Percentiles rank a stretch among this genome's conserved stretches.
Evolutionary conservation across 2,888 invertebrate genomes (phyloP).

Genomic region (Acrobasis repandana): DNA sequence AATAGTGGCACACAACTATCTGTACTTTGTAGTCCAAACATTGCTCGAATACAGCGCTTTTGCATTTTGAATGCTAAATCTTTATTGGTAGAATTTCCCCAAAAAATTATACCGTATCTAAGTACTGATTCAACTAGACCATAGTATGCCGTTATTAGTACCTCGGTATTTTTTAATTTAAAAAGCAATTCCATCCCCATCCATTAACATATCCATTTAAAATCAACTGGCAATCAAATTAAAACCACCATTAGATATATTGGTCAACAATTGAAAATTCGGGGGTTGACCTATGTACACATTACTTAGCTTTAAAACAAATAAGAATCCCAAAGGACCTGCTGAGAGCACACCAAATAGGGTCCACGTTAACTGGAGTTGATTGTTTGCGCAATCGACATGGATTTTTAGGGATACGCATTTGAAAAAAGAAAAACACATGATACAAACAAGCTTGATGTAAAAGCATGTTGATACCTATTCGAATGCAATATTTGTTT

Average conservation of each 20-base stretch:
- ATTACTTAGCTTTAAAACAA: constrained; percentile 83
- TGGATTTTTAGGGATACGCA: constrained; percentile 65
- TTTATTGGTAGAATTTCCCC: too few species aligned
- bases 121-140: too few species aligned
- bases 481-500: too few species aligned
- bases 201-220: neutral
- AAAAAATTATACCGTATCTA: too few species aligned
- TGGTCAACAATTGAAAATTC: constrained; percentile 75
- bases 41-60: too few species aligned
- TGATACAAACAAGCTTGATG: too few species aligned
- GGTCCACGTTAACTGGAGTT: constrained; percentile 72
- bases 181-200: neutral
- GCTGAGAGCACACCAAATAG: constrained; percentile 68
- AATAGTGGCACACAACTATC: too few species aligned
- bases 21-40: too few species aligned
- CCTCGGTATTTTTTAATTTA: too few species aligned
- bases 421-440: neutral
- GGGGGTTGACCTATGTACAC: constrained; percentile 81
- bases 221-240: constrained; percentile 33
- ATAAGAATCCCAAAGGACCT: constrained; percentile 64
- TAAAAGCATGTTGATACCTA: too few species aligned
- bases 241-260: constrained; percentile 66
- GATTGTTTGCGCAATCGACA: constrained; percentile 80
- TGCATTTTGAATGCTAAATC: too few species aligned
- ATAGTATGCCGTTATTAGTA: too few species aligned